phyloP scores from a whole-genome alignment of 2,888 invertebrate genomes.

The Rhagonycha fulva region DNA sequence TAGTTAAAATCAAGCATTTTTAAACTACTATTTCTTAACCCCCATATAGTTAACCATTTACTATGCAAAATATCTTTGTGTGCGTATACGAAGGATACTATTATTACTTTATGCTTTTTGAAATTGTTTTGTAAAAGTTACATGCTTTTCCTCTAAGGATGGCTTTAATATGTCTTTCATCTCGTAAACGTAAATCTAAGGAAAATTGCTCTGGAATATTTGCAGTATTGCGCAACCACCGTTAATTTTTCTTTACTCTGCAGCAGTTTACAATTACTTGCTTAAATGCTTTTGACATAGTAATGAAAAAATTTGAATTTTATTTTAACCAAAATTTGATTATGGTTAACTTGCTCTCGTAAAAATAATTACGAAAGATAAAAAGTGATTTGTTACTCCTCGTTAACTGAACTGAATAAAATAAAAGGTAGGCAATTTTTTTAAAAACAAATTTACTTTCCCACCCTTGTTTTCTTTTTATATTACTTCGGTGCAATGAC shows the following conservation, averaged over 20 bases:
- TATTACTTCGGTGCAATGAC: not conserved
- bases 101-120: not conserved
- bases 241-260: not conserved
- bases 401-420: not conserved
- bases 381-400: not conserved
- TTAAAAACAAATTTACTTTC: not conserved
- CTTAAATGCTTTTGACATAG: not conserved
- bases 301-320: not conserved
- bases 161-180: conserved; percentile 6
- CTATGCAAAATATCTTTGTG: too few species aligned
- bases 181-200: conserved; percentile 20
- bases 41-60: too few species aligned
- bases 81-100: not conserved
- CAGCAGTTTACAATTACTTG: not conserved
- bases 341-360: not conserved
- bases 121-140: not conserved
- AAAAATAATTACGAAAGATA: not conserved
- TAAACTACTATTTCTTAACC: too few species aligned
- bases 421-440: not conserved
- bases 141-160: conserved; percentile 9
- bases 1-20: too few species aligned
- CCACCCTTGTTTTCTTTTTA: not conserved
- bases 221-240: conserved; percentile 14
- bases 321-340: not conserved
- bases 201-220: conserved; percentile 13